A percentile compares a stretch with the other conserved stretches of the same genome.
phyloP scores from a whole-genome alignment of 2,797 vertebrate species.

The Ptychadena robeensis region DNA sequence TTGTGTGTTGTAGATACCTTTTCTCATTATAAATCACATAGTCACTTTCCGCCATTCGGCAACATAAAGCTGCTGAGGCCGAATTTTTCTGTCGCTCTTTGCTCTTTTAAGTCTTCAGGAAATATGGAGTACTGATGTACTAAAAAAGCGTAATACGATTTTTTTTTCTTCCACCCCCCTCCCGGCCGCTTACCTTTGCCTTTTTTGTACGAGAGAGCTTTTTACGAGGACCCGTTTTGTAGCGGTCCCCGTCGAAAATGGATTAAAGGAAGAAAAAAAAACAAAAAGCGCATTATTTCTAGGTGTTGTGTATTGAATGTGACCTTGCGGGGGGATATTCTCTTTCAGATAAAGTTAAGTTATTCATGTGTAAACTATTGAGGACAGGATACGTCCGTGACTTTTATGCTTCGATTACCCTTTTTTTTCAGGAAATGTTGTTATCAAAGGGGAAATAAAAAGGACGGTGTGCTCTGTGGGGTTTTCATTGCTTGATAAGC shows the following conservation, averaged over 20 bases:
- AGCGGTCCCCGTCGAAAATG: conserved; percentile 67
- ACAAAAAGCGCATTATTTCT: conserved; percentile 67
- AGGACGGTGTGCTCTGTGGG: too few relatives aligned
- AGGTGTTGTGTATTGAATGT: conserved; percentile 66
- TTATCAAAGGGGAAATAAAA: conserved; percentile 64
- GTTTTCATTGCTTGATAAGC: conserved; percentile 60
- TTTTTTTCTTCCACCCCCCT: conserved; percentile 63
- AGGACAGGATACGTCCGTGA: conserved; percentile 61
- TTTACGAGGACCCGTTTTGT: conserved; percentile 64
- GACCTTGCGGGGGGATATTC: conserved; percentile 68
- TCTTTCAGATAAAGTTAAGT: conserved; percentile 64
- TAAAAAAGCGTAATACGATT: conserved; percentile 71
- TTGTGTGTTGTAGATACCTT: conserved; percentile 97
- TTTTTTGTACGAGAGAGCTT: conserved; percentile 54
- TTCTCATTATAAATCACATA: conserved; percentile 96
- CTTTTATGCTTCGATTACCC: conserved; percentile 67
- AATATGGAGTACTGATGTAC: conserved; percentile 75
- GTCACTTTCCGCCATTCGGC: conserved; percentile 90
- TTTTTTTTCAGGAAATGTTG: conserved; percentile 71
- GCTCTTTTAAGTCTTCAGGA: conserved; percentile 73
- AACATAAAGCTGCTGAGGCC: conserved; percentile 93
- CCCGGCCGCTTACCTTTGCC: conserved; percentile 21
- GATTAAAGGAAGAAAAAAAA: conserved; percentile 70
- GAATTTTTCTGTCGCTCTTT: conserved; percentile 78
- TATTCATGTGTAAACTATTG: conserved; percentile 69